Percentiles rank a stretch among this genome's conserved stretches.
These are phyloP conservation scores for Struthio camelus DNA, from an alignment of 2,113 vertebrate genomes.

Conservation along the genomic window DNA sequence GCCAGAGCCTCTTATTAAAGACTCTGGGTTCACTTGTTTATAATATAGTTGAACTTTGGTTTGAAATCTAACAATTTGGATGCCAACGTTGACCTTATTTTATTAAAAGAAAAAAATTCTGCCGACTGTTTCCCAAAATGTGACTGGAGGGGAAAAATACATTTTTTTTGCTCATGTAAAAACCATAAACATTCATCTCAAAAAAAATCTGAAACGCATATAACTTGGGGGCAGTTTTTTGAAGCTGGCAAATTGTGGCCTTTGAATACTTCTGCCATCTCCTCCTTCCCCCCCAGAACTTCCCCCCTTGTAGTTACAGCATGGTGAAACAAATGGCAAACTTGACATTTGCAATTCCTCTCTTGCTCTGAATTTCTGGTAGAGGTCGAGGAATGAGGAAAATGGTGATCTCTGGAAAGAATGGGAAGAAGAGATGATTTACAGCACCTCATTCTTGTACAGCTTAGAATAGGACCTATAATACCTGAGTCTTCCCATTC, in stretches of 20 bases:
- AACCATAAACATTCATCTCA: not conserved
- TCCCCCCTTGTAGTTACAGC: not conserved
- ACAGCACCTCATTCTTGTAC: rapidly evolving
- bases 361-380: not conserved
- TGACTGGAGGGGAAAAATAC: not conserved
- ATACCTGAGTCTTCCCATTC: not conserved
- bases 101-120: not conserved
- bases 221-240: not conserved
- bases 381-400: not conserved
- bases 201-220: not conserved
- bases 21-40: not conserved
- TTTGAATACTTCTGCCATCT: not conserved
- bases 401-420: not conserved
- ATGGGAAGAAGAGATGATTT: not conserved
- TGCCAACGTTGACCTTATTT: not conserved
- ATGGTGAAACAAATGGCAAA: not conserved
- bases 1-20: not conserved
- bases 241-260: not conserved
- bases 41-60: not conserved
- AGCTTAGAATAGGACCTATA: not conserved
- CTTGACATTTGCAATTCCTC: not conserved
- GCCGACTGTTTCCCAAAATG: not conserved
- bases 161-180: not conserved
- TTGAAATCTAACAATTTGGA: not conserved
- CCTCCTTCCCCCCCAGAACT: not conserved